Conservation (phyloP, 2,888 invertebrate species). For the Silvanus unidentatus region DNA sequence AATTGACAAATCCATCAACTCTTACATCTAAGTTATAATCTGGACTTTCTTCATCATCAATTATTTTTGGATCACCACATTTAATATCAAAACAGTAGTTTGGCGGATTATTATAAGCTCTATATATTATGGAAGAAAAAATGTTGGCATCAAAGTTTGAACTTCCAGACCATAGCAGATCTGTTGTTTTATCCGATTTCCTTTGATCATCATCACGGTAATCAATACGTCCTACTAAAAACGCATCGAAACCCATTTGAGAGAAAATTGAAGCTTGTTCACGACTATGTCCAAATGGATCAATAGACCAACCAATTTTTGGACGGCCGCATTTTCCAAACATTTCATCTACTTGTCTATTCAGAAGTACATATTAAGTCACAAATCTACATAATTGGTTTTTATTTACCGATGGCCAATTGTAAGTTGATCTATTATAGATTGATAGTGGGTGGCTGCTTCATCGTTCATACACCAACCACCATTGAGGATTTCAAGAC, state of each 20-base stretch:
- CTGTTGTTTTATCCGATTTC: slow-evolving; percentile 55
- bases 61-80: slow-evolving; percentile 60
- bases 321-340: slow-evolving; percentile 69
- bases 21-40: slow-evolving; percentile 60
- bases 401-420: slow-evolving; percentile 45
- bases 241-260: slow-evolving; percentile 63
- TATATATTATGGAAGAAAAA: slow-evolving; percentile 25
- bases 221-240: slow-evolving; percentile 66
- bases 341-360: slow-evolving; percentile 44
- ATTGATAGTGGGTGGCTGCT: slow-evolving; percentile 61
- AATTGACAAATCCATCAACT: slow-evolving; percentile 40
- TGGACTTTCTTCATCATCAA: slow-evolving; percentile 56
- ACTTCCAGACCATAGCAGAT: slow-evolving; percentile 65
- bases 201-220: slow-evolving; percentile 57
- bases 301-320: slow-evolving; percentile 75
- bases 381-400: background rate
- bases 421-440: slow-evolving; percentile 64
- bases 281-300: slow-evolving; percentile 74
- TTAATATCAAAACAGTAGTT: slow-evolving; percentile 56
- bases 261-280: slow-evolving; percentile 60
- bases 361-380: slow-evolving; percentile 26
- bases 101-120: slow-evolving; percentile 51
- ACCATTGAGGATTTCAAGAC: slow-evolving; percentile 56
- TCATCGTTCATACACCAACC: slow-evolving; percentile 58
- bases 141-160: slow-evolving; percentile 46